Conservation (phyloP, 1,140 invertebrate species). For the Bombus haemorrhoidalis region DNA sequence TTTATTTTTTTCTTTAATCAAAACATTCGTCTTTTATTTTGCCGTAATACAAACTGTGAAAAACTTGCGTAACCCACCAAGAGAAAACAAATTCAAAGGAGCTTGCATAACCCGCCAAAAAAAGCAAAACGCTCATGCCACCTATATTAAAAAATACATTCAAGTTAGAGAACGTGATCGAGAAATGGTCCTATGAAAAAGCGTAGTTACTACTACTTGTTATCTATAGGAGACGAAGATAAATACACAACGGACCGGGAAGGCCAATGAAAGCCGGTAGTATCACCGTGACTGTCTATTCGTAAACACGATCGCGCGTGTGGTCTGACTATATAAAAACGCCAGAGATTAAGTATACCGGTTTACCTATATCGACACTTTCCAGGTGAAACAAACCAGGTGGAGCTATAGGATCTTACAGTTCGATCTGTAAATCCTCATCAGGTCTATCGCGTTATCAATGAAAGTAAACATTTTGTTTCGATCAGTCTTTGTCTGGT, state of each 20-base stretch:
- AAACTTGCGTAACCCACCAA: background rate
- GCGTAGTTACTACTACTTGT: slow-evolving; percentile 6
- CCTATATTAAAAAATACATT: background rate
- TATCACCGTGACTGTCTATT: slow-evolving; percentile 8
- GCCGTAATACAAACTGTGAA: background rate
- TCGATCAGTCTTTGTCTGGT: background rate
- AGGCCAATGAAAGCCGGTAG: slow-evolving; percentile 13
- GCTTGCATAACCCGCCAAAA: background rate
- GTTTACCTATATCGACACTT: background rate
- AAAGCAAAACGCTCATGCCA: background rate
- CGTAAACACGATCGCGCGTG: slow-evolving; percentile 20
- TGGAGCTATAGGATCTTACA: no score
- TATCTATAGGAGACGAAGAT: slow-evolving; percentile 50
- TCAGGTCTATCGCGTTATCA: background rate
- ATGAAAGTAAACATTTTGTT: background rate
- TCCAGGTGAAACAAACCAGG: background rate
- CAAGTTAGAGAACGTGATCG: background rate
- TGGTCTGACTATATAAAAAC: background rate
- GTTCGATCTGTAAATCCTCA: background rate
- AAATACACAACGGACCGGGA: slow-evolving; percentile 20
- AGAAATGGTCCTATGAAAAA: background rate
- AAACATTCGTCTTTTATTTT: background rate
- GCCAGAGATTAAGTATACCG: no score
- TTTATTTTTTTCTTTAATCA: background rate
- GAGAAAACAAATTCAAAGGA: background rate